These are phyloP conservation scores for Anoplius nigerrimus DNA, from an alignment of 2,888 invertebrate species.

Conservation along the genomic window DNA sequence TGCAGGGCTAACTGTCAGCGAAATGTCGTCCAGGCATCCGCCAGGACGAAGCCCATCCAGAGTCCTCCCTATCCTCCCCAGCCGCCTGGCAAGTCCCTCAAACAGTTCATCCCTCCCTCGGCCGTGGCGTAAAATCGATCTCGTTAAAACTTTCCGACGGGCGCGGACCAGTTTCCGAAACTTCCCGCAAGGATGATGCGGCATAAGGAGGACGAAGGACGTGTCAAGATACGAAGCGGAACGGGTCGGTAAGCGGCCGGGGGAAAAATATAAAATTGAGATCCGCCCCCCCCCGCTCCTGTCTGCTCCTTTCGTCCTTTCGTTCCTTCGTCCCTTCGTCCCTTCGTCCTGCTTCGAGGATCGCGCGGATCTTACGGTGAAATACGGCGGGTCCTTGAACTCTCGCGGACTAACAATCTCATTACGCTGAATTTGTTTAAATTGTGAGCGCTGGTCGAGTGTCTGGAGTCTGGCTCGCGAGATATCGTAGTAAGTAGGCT, in stretches of 20 bases:
- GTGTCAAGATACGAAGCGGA: conserved; percentile 21
- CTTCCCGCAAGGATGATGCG: conserved; percentile 40
- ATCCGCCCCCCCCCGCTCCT: no score
- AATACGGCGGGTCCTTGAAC: conserved; percentile 12
- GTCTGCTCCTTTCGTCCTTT: conserved; percentile 22
- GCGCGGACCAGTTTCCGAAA: conserved; percentile 58
- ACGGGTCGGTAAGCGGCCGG: conserved; percentile 11
- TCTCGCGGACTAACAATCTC: conserved; percentile 31
- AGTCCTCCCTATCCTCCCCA: conserved; percentile 11
- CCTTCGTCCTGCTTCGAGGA: conserved; percentile 7
- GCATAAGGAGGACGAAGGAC: conserved; percentile 33
- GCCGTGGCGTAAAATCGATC: conserved; percentile 58
- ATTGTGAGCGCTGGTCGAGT: conserved; percentile 12
- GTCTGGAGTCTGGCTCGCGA: not conserved
- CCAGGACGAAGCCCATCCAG: conserved; percentile 44
- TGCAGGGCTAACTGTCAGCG: conserved; percentile 51
- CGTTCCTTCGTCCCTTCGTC: conserved; percentile 20
- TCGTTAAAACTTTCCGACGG: conserved; percentile 62
- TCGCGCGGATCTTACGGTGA: conserved; percentile 16
- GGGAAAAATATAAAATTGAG: conserved; percentile 40
- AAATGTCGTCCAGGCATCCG: conserved; percentile 53
- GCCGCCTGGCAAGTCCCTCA: no score
- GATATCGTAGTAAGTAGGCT: not conserved
- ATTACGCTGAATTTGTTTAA: conserved; percentile 26
- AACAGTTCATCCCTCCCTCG: conserved; percentile 25